phyloP scores from a whole-genome alignment of 1,140 invertebrate genomes.

The Drosophila triauraria region DNA sequence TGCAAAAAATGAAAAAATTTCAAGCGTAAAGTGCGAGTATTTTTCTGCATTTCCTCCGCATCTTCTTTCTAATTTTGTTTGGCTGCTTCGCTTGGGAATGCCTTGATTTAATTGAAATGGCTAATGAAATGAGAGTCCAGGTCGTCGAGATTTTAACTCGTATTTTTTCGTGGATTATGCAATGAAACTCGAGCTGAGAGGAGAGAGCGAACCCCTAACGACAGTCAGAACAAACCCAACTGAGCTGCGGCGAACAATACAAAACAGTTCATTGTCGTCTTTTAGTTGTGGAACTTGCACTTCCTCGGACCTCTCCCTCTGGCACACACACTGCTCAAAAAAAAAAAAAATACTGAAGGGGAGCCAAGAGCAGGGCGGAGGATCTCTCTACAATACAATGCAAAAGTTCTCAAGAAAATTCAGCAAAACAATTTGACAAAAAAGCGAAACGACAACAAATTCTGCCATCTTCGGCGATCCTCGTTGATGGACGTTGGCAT shows the following conservation, averaged over 20 bases:
- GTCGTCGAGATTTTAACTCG: constrained; percentile 14
- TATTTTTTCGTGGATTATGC: constrained; percentile 40
- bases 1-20: constrained; percentile 28
- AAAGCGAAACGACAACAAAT: constrained; percentile 83
- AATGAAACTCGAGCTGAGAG: constrained; percentile 28
- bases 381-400: constrained; percentile 76
- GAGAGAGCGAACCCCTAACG: neutral
- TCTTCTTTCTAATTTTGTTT: constrained; percentile 35
- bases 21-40: constrained; percentile 21
- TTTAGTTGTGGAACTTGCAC: constrained; percentile 65
- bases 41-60: constrained; percentile 15
- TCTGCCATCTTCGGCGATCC: constrained; percentile 83
- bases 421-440: constrained; percentile 83
- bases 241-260: constrained; percentile 47
- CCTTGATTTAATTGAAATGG: constrained; percentile 47
- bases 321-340: constrained; percentile 26
- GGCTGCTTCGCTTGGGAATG: constrained; percentile 13
- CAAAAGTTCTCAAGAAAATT: constrained; percentile 84
- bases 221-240: constrained; percentile 25
- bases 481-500: constrained; percentile 83
- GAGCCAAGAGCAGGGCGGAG: constrained; percentile 30
- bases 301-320: constrained; percentile 79
- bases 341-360: constrained; percentile 21
- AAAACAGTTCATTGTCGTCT: constrained; percentile 81
- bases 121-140: constrained; percentile 43